Base-by-base conservation (phyloP, 2,797 vertebrate species). In the Otolemur crassicaudatus region DNA sequence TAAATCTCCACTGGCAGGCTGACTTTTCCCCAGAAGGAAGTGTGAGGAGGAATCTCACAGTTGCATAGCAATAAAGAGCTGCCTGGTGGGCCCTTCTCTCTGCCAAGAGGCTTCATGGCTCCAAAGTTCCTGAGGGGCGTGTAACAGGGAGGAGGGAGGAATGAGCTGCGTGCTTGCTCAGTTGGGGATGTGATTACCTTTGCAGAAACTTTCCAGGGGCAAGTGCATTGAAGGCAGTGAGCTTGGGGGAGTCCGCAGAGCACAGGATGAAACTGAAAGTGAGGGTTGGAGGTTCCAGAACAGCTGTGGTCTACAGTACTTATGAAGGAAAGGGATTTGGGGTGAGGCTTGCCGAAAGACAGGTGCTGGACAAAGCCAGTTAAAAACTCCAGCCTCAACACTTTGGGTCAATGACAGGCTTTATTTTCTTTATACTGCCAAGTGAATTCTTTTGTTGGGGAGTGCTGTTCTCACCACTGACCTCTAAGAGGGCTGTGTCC, bases 1-100 rank as follows among this genome's bases (percentile, higher is more conserved):
- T 93, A 85, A 95, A 87, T 95, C 93, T 90, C 29, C 5, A 79
- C n/a, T 85, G 96, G 89, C 76, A 94, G 92, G 58, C 94, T 63
- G 82, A 87, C 72, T 96, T 87, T 53, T 49, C 83, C 80, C 81
- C 72, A 87, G 90, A 94, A 97, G 91, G 61, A 97, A 79, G 80
- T 81, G 34, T 91, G 83, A 86, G 76, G 94, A 85, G 31, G 96
- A 95, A 89, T 92, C 94, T 96, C 88, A 92, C 53, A 56, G 89
- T 94, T 87, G 76, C 87, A 79, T 82, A 80, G 91, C 91, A 92
- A 53, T 92, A 87, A 96, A 94, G 92, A 93, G 81, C 96, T 95
- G 87, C 93, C 85, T 92, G 90, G 90, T 83, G 40, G 83, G 70
- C 72, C 87, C 93, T 70, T 63, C 53, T 84, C 75, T 94, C 49